Conservation (phyloP, 1,140 invertebrate species). For the Drosophila sp. region DNA sequence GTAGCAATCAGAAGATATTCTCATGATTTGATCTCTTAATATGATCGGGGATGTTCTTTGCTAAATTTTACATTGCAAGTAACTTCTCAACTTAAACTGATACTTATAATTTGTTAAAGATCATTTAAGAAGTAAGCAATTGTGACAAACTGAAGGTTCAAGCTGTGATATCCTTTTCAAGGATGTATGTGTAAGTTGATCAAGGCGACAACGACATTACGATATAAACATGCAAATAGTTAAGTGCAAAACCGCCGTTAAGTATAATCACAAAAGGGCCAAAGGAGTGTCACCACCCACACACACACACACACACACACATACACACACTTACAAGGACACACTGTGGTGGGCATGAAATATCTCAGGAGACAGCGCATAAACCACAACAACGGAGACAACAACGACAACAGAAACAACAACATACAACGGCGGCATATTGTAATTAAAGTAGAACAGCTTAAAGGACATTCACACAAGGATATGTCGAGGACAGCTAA, state of each 20-base stretch:
- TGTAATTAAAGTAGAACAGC: slow-evolving; percentile 79
- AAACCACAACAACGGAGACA: slow-evolving; percentile 56
- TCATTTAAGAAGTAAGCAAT: background rate
- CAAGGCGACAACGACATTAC: slow-evolving; percentile 48
- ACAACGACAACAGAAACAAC: slow-evolving; percentile 35
- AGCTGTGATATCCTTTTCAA: background rate
- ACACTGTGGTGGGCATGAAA: slow-evolving; percentile 38
- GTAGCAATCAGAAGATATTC: no score
- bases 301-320: slow-evolving; percentile 33
- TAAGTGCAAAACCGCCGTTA: slow-evolving; percentile 73
- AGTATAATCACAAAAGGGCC: slow-evolving; percentile 67
- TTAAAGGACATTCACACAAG: slow-evolving; percentile 73
- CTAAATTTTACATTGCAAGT: no score
- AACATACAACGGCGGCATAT: slow-evolving; percentile 30
- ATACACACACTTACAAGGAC: slow-evolving; percentile 34
- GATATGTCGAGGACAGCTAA: slow-evolving; percentile 41
- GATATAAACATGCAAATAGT: slow-evolving; percentile 75
- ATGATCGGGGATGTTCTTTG: no score
- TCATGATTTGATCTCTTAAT: no score
- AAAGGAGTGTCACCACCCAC: slow-evolving; percentile 69
- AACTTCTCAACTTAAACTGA: no score
- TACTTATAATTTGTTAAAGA: no score
- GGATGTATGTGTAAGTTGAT: slow-evolving; percentile 15
- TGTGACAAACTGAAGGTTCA: background rate
- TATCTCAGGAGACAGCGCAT: slow-evolving; percentile 73